Evolutionary conservation across 2,113 vertebrate genomes (phyloP).

Genomic region (Albula glossodonta): DNA sequence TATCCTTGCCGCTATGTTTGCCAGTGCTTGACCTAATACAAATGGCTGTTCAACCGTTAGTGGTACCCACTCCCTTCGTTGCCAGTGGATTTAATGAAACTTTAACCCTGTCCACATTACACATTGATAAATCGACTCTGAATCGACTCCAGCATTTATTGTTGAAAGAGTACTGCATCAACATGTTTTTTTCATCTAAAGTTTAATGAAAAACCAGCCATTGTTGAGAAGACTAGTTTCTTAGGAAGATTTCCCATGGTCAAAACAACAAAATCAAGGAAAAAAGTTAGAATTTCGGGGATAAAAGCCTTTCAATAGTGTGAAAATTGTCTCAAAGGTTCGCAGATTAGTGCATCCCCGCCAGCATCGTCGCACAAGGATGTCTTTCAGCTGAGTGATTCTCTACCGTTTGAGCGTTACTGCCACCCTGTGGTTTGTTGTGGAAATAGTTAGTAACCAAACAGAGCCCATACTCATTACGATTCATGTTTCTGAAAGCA

Average conservation of each 20-base stretch:
- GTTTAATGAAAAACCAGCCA: no score
- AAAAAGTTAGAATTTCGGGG: no score
- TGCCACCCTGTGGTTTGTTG: neutral
- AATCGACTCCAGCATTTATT: neutral
- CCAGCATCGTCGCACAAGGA: neutral
- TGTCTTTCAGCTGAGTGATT: neutral
- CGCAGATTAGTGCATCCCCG: neutral
- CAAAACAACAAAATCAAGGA: no score
- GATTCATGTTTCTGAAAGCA: neutral
- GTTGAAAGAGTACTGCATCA: neutral
- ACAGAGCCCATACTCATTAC: neutral
- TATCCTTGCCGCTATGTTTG: constrained; percentile 31
- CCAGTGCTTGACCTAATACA: constrained; percentile 2
- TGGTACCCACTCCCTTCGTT: constrained; percentile 37
- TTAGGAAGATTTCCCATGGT: no score
- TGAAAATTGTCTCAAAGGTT: neutral
- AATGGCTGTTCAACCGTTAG: constrained; percentile 10
- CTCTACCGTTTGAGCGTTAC: neutral
- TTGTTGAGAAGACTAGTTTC: no score
- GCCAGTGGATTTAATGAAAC: neutral
- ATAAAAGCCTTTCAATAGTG: neutral
- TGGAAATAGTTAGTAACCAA: neutral
- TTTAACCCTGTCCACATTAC: neutral
- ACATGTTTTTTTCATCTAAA: no score
- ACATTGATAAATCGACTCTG: neutral